These are phyloP conservation scores for Pachyseris speciosa DNA, from an alignment of 64 coral and sea anemone genomes.

Conservation along the genomic window DNA sequence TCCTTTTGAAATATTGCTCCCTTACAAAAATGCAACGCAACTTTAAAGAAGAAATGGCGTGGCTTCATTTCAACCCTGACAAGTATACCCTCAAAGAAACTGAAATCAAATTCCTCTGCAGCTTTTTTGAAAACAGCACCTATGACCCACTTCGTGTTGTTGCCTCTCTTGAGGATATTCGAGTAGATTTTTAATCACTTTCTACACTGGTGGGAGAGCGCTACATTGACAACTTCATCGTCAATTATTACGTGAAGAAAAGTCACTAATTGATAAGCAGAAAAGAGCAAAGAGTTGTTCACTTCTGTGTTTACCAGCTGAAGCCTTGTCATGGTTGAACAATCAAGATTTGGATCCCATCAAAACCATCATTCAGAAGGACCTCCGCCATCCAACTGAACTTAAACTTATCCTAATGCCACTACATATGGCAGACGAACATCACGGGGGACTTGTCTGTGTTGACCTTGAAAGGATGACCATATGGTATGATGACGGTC, in stretches of 20 bases:
- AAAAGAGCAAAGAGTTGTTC: no score
- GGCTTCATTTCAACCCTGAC: conserved; percentile 1
- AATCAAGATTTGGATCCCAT: conserved; percentile 2
- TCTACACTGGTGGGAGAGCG: no score
- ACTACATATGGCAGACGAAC: conserved; percentile 33
- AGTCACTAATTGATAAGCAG: conserved; percentile 33
- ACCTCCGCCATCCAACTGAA: neutral
- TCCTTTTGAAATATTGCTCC: conserved; percentile 20
- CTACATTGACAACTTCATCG: no score
- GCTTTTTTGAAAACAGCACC: conserved; percentile 36
- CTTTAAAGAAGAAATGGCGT: conserved; percentile 42
- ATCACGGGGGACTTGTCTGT: conserved; percentile 56
- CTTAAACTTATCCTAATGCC: conserved; percentile 39
- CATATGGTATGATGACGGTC: conserved; percentile 59
- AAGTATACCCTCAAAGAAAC: neutral
- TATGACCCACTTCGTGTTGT: conserved; percentile 22
- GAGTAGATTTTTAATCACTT: conserved; percentile 64
- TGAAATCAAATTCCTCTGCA: conserved; percentile 1
- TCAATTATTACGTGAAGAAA: conserved; percentile 40
- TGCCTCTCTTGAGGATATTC: conserved; percentile 24
- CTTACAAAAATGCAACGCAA: conserved; percentile 42
- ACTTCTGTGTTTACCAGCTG: conserved; percentile 37
- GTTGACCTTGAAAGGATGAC: conserved; percentile 14
- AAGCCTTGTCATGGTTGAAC: conserved; percentile 41
- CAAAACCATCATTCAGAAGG: neutral